These are phyloP conservation scores for Bergia sp. DNA, from an alignment of 92 coral and sea anemone species.

Conservation along the genomic window DNA sequence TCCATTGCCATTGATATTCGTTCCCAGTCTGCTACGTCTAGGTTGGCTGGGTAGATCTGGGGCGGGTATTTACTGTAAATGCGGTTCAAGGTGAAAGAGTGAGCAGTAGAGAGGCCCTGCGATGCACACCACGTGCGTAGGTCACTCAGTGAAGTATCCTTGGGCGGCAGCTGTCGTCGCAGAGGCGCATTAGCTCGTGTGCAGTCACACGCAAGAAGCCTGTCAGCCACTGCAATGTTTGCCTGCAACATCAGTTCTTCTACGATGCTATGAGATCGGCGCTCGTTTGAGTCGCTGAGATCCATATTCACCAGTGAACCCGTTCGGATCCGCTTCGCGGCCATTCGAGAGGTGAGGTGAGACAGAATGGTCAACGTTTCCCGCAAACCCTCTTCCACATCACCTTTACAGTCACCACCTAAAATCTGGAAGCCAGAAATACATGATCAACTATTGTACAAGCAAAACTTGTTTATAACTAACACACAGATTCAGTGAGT, in stretches of 20 bases:
- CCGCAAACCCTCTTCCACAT: conserved; percentile 56
- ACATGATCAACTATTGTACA: conserved; percentile 7
- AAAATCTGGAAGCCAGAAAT: conserved; percentile 47
- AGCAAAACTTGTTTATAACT: not conserved
- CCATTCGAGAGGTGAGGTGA: conserved; percentile 73
- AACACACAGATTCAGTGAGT: no score
- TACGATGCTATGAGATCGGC: conserved; percentile 66
- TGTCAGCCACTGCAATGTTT: conserved; percentile 76
- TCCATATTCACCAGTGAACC: conserved; percentile 51
- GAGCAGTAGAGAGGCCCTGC: conserved; percentile 57
- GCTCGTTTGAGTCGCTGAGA: conserved; percentile 5
- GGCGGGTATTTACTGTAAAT: conserved; percentile 13
- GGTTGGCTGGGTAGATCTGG: conserved; percentile 39
- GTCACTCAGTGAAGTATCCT: conserved; percentile 52
- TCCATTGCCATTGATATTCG: conserved; percentile 76
- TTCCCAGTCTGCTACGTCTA: conserved; percentile 66
- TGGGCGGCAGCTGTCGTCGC: conserved; percentile 85
- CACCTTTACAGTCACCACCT: conserved; percentile 36
- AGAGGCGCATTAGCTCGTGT: conserved; percentile 68
- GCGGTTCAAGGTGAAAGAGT: conserved; percentile 58
- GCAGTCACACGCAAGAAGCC: conserved; percentile 53
- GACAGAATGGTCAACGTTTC: conserved; percentile 61
- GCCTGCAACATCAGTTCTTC: conserved; percentile 87
- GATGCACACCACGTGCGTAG: conserved; percentile 60
- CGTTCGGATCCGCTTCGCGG: conserved; percentile 76